These are phyloP conservation scores for Leucopsar rothschildi DNA, from an alignment of 2,113 vertebrate genomes.

Conservation along the genomic window DNA sequence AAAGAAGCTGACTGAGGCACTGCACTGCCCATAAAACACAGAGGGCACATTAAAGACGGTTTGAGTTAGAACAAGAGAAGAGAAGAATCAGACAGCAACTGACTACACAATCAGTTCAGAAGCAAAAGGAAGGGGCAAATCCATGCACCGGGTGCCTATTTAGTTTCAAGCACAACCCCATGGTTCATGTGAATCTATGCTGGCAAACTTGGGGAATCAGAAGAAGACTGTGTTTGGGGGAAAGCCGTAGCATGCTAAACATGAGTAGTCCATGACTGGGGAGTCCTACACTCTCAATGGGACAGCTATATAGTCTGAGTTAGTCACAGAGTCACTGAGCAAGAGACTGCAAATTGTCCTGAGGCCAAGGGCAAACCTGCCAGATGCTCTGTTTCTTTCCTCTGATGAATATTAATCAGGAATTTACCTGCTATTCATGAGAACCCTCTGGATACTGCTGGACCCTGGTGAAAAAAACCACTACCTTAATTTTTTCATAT, in stretches of 20 bases:
- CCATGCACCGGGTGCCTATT: fast-evolving
- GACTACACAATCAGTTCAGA: not conserved
- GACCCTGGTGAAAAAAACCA: not conserved
- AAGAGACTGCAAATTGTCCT: not conserved
- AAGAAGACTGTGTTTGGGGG: not conserved
- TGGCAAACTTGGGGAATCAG: not conserved
- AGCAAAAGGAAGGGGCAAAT: not conserved
- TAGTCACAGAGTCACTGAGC: not conserved
- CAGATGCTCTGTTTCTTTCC: not conserved
- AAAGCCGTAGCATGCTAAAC: not conserved
- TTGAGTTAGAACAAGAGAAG: not conserved
- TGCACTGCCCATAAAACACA: not conserved
- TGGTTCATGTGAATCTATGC: not conserved
- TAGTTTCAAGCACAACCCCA: not conserved
- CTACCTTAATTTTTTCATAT: not conserved
- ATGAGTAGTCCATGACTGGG: not conserved
- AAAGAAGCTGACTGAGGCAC: not conserved
- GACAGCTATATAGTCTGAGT: not conserved
- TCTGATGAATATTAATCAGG: not conserved
- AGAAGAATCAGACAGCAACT: not conserved
- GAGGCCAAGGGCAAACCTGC: not conserved
- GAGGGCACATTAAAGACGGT: not conserved
- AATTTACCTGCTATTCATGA: not conserved
- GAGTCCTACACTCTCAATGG: not conserved
- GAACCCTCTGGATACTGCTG: not conserved